phyloP scores from a whole-genome alignment of 1,140 invertebrate species.

The Drosophila kikkawai region DNA sequence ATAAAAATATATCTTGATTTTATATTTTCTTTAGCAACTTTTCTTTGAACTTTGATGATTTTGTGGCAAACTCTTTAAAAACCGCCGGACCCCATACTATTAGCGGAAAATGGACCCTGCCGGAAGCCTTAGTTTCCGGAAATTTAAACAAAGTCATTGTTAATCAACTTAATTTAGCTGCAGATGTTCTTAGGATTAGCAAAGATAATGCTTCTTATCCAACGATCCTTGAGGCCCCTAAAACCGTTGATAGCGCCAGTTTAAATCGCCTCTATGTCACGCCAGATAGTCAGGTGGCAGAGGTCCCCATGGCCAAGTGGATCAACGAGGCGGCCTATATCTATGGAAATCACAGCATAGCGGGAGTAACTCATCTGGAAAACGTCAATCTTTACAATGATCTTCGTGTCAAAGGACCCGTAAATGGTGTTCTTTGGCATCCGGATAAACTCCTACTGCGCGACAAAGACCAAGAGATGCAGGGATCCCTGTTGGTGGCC shows the following conservation, averaged over 20 bases:
- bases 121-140: constrained; percentile 49
- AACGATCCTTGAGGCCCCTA: constrained; percentile 49
- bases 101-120: constrained; percentile 64
- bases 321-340: constrained; percentile 79
- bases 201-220: constrained; percentile 12
- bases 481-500: constrained; percentile 61
- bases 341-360: constrained; percentile 75
- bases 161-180: constrained; percentile 84
- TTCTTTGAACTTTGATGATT: constrained; percentile 73
- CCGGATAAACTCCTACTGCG: constrained; percentile 55
- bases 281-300: constrained; percentile 73
- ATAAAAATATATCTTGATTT: no score
- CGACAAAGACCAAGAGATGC: constrained; percentile 53
- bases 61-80: constrained; percentile 70
- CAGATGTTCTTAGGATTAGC: constrained; percentile 76
- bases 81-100: constrained; percentile 60
- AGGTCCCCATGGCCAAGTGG: constrained; percentile 84
- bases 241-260: constrained; percentile 67
- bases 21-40: constrained; percentile 37
- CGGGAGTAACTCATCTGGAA: constrained; percentile 58
- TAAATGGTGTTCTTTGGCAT: constrained; percentile 66
- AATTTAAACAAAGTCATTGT: constrained; percentile 67
- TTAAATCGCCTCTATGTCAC: constrained; percentile 68
- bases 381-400: constrained; percentile 72
- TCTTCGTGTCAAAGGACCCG: constrained; percentile 56